phyloP scores from a whole-genome alignment of 2,888 invertebrate species.

The Tenthredo notha region DNA sequence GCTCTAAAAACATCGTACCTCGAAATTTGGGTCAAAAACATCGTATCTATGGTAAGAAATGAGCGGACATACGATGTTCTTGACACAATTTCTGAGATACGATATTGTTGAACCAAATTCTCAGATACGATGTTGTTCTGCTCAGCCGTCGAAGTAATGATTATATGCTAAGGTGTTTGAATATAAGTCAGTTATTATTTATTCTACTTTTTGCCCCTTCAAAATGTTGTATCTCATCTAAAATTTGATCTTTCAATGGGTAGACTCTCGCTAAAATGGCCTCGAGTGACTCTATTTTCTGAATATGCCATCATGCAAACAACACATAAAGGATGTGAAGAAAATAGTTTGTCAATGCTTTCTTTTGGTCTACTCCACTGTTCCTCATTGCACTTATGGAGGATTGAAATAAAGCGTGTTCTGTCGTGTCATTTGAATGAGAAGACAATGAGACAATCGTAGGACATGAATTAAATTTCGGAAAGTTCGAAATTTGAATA shows the following conservation, averaged over 20 bases:
- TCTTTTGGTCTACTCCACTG: background rate
- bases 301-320: background rate
- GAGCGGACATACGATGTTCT: too few relatives aligned
- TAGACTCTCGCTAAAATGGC: background rate
- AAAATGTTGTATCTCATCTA: background rate
- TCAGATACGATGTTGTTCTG: too few relatives aligned
- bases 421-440: background rate
- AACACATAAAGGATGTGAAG: background rate
- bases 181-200: background rate
- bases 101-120: too few relatives aligned
- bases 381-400: background rate
- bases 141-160: too few relatives aligned
- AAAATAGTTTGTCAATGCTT: background rate
- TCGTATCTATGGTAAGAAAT: too few relatives aligned
- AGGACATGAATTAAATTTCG: background rate
- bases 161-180: background rate
- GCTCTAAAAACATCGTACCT: too few relatives aligned
- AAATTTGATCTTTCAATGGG: background rate
- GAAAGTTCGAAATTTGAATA: background rate
- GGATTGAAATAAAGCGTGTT: background rate
- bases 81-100: too few relatives aligned
- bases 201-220: background rate
- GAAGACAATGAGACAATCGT: background rate
- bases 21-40: too few relatives aligned
- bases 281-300: background rate